Evolutionary conservation across 2,113 vertebrate species (phyloP), one percentile per base, ranked within the genome.

Genomic region (Nesogale talazaci): DNA sequence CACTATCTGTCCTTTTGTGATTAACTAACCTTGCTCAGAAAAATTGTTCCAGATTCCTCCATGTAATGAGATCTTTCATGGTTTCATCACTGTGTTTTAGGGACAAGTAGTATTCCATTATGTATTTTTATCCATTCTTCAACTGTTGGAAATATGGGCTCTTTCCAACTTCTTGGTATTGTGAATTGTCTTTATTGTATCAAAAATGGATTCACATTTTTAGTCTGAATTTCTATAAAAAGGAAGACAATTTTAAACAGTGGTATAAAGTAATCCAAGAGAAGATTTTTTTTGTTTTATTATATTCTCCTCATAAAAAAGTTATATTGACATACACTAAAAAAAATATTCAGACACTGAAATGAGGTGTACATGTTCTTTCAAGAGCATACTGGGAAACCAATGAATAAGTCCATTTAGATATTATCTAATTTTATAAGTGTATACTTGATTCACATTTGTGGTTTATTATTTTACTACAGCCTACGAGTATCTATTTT

Each of bases 201-300:
- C 61, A 91, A 38, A 7, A 10, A 93, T 15, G 84, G 7, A 17
- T 90, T 69, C 40, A 61, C 56, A 86, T 6, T 57, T 14, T 90
- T 12, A 38, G 23, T 90, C 36, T 42, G 25, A 15, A 19, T 89
- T 70, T 93, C 46, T 88, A 86, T 83, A 78, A 94, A 91, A 69
- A 29, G 23, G 20, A 52, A 5, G 3, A 86, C 61, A 4, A 78
- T 56, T 91, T 42, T 86, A 89, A 89, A 93, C 15, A 57, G 36
- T 59, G 29, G 5, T 77, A 1, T 6, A 89, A 80, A 93, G 0
- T 0, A 27, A 14, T 89, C 10, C 65, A 31, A 59, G 9, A 56
- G 40, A 7, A 85, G 17, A 86, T 63, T 91, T 6, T 6, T 34
- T 82, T 15, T 59, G 3, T 70, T 89, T 90, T 56, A 81, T 69